Evolutionary conservation across 2,888 invertebrate genomes (phyloP).

Genomic region (Anodontia alba): DNA sequence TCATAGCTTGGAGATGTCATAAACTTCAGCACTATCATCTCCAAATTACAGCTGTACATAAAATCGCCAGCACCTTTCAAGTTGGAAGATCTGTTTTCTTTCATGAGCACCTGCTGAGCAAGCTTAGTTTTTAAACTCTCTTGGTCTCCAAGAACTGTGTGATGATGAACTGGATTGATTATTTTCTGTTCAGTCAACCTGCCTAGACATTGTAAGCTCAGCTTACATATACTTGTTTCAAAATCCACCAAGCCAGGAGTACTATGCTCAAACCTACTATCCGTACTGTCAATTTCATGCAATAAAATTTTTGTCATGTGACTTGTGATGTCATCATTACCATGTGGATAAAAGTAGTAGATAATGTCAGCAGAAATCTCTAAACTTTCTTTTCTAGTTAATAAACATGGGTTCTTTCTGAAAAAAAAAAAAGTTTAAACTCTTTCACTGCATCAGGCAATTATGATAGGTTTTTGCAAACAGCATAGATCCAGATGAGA

Average conservation of each 20-base stretch:
- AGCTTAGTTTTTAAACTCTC: too few species aligned
- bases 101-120: too few species aligned
- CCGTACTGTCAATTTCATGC: slow-evolving; percentile 30
- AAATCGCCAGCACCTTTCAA: neutral
- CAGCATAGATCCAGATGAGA: too few species aligned
- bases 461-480: too few species aligned
- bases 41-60: slow-evolving; percentile 5
- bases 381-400: slow-evolving; percentile 68
- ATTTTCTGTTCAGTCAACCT: neutral
- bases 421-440: slow-evolving; percentile 26
- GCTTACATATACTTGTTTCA: slow-evolving; percentile 47
- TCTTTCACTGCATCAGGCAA: too few species aligned
- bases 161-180: too few species aligned
- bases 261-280: slow-evolving; percentile 35
- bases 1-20: slow-evolving; percentile 52
- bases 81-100: too few species aligned
- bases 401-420: slow-evolving; percentile 68
- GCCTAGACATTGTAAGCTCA: slow-evolving; percentile 22
- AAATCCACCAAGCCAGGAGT: slow-evolving; percentile 67
- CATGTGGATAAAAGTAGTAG: neutral
- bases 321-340: neutral
- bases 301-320: slow-evolving; percentile 15
- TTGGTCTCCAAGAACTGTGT: too few species aligned
- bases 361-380: slow-evolving; percentile 54
- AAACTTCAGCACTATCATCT: slow-evolving; percentile 30